Base-by-base conservation (phyloP, 2,888 invertebrate species). In the Drosophila prostipennis region DNA sequence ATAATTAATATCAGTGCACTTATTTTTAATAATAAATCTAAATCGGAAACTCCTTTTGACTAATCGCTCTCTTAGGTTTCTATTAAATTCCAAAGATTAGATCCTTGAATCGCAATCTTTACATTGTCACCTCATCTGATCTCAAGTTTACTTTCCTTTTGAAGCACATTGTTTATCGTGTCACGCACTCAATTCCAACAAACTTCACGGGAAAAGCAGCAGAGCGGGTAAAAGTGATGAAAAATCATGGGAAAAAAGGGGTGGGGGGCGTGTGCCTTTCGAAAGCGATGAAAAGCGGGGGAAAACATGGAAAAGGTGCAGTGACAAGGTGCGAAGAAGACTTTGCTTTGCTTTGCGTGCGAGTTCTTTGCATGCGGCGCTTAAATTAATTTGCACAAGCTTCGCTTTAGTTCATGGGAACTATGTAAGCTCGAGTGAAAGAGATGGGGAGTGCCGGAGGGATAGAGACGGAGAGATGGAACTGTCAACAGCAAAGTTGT, bases 331-430 rank as follows among this genome's bases (percentile, higher is more conserved):
- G 69, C 59, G 68, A 78, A 78, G 65, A 56, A 53, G 63, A 63
- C 55, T 55, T 56, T 52, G 55, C 55, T 55, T 56, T 52, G 55
- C 60, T 45, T 56, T 64, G 81, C 76, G 79, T 76, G 77, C 64
- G 74, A 77, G 79, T 36, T 71, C 72, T 76, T 79, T 80, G 83
- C 83, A 80, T 80, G 83, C 70, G 82, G 79, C 73, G 82, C 82
- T 69, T 82, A 80, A 80, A 80, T 80, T 80, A 80, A 80, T 82
- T 82, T 82, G 73, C 83, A 73, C 63, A 37, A 42, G 54, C 57
- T 52, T 55, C 57, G 42, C 39, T 48, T 56, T 32, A 53, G 64
- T 59, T 55, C 39, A 56, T 49, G 78, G 52, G 36, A 75, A 78
- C 75, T 80, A 53, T 78, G 69, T 80, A 72, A 72, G 69, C 60